Evolutionary conservation across 1,140 invertebrate genomes (phyloP), one percentile per base, ranked within the genome.

Genomic region (Pseudomyrmex gracilis): DNA sequence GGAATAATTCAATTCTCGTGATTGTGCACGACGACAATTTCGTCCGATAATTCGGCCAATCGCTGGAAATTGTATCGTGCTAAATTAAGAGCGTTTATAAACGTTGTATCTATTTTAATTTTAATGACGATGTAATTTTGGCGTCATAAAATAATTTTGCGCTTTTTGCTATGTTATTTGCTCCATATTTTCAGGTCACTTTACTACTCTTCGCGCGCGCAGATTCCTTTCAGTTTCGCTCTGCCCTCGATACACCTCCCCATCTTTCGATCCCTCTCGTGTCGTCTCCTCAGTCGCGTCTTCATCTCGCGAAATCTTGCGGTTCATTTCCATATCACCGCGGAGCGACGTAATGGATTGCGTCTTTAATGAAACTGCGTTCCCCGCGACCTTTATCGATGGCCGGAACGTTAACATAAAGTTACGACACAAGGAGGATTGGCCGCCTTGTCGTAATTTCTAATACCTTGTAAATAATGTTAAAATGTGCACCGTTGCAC

Each of bases 341-440:
- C 66, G 66, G 34, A 34, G 66, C 43, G 76, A 80, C 34, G 10
- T 80, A 80, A 80, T 80, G 76, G 66, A 80, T 80, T 47, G 76
- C 76, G 57, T 58, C 66, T 80, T 80, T 70, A 80, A 80, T 80
- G 66, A 80, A 80, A 71, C 66, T 55, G 60, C 60, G n/a, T 34
- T 34, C 24, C 34, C 24, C 34, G 61, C 61, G 15, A 64, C 20
- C 66, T 3, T 80, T 80, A 71, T 80, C 76, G 68, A 78, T 49
- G 34, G 66, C 4, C n/a, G 76, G 53, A 70, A 58, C 73, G 43
- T 71, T 80, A 70, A 70, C 53, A 15, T 49, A 15, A 49, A 71
- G 7, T 49, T 80, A 60, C 13, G 43, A 49, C 43, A 24, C 22
- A 10, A 17, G 22, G 51, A 13, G 9, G 45, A 80, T 80, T 15